These are phyloP conservation scores for Lycia hirtaria DNA, from an alignment of 2,888 invertebrate genomes.

Conservation along the genomic window DNA sequence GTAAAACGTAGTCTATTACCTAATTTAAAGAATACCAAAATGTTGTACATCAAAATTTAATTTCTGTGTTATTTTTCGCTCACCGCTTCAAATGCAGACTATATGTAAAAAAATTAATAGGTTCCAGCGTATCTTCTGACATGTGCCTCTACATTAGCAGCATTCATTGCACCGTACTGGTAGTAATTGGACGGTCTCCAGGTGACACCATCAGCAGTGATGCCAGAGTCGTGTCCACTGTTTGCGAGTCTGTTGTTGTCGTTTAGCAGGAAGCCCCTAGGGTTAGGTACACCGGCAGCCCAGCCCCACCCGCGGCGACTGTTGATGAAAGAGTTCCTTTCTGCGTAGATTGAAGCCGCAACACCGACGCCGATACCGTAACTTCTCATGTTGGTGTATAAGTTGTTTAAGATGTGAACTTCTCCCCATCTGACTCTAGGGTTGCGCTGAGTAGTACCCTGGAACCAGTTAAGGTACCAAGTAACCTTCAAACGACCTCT, in stretches of 20 bases:
- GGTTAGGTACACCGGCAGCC: constrained; percentile 7
- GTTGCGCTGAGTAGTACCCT: constrained; percentile 21
- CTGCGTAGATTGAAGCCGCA: constrained; percentile 17
- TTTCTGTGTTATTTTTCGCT: too few species aligned
- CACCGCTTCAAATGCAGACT: too few species aligned
- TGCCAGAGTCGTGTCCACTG: constrained; percentile 13
- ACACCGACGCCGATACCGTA: constrained; percentile 24
- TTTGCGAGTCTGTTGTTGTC: constrained; percentile 20
- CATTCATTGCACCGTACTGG: constrained; percentile 5
- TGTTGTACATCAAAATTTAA: too few species aligned
- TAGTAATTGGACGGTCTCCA: constrained; percentile 24
- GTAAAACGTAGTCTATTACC: too few species aligned
- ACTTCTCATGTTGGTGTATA: constrained; percentile 23
- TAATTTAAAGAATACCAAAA: too few species aligned
- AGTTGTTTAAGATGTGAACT: constrained; percentile 28
- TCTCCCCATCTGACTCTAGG: constrained; percentile 28
- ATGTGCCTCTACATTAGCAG: constrained; percentile 6
- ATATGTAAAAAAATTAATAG: not conserved
- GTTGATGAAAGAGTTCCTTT: constrained; percentile 27
- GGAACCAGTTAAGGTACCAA: constrained; percentile 33
- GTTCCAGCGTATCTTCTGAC: constrained; percentile 14
- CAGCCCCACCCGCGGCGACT: constrained; percentile 23
- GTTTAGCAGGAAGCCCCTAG: constrained; percentile 9
- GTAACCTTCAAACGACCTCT: constrained; percentile 26
- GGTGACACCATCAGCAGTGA: not conserved